These are phyloP conservation scores for Daphoenositta chrysoptera DNA, from an alignment of 2,113 vertebrate species.

Conservation along the genomic window DNA sequence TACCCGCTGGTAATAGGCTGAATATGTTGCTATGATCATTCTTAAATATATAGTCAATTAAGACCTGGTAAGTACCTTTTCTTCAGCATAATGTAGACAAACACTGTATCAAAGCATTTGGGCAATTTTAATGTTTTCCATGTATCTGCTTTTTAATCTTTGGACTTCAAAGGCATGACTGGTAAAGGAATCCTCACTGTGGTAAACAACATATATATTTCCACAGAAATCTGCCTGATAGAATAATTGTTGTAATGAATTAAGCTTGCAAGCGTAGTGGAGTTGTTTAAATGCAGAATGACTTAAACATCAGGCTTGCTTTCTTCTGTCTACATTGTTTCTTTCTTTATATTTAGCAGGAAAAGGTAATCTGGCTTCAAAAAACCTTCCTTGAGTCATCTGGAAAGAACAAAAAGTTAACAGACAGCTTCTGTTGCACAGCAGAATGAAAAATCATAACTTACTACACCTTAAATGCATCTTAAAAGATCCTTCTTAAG, in stretches of 20 bases:
- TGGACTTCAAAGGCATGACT: slow-evolving; percentile 27
- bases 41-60: slow-evolving; percentile 66
- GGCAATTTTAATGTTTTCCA: slow-evolving; percentile 40
- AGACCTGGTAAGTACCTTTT: slow-evolving; percentile 50
- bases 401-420: slow-evolving; percentile 1
- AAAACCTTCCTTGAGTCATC: background rate
- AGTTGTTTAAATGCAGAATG: background rate
- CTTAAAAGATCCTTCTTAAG: slow-evolving; percentile 4
- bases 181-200: slow-evolving; percentile 49
- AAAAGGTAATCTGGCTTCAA: background rate
- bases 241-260: slow-evolving; percentile 68
- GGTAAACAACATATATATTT: slow-evolving; percentile 62
- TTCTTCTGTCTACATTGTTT: slow-evolving; percentile 19
- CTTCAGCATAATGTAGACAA: slow-evolving; percentile 52
- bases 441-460: background rate
- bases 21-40: slow-evolving; percentile 54
- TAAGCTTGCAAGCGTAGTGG: slow-evolving; percentile 31
- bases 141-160: slow-evolving; percentile 50
- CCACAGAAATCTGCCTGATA: slow-evolving; percentile 62
- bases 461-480: background rate
- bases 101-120: slow-evolving; percentile 50
- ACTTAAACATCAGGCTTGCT: slow-evolving; percentile 20
- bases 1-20: slow-evolving; percentile 53
- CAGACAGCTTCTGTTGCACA: background rate
- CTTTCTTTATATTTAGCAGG: background rate